Conservation (phyloP, 2,113 vertebrate species). For the Columbina picui region DNA sequence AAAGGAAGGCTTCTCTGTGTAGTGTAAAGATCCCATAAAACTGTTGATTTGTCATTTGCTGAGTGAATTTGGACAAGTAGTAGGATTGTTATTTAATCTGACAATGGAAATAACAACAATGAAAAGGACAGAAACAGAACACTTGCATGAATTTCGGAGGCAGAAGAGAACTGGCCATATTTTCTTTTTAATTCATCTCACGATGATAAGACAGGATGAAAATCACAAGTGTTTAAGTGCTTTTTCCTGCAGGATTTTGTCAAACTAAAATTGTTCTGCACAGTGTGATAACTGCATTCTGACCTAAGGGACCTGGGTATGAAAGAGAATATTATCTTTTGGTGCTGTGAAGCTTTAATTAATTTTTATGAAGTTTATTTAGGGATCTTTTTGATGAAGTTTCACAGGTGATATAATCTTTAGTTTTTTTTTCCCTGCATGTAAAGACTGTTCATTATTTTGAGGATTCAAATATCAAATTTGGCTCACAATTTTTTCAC, state of each 20-base stretch:
- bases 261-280: background rate
- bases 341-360: constrained; percentile 14
- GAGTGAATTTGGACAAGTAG: background rate
- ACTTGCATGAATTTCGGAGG: background rate
- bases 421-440: background rate
- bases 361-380: constrained; percentile 4
- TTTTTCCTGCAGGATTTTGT: background rate
- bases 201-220: background rate
- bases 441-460: background rate
- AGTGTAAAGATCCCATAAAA: background rate
- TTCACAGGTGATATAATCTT: background rate
- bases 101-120: background rate
- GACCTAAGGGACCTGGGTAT: background rate
- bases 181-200: background rate
- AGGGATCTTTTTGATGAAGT: background rate
- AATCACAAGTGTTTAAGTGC: background rate
- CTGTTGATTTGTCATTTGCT: background rate
- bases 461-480: background rate
- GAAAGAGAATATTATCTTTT: background rate
- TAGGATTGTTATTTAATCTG: background rate
- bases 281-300: background rate
- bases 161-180: background rate
- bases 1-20: background rate
- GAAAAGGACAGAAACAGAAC: background rate
- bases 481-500: background rate